Conservation (phyloP, 2,888 invertebrate species). For the Noctua comes region DNA sequence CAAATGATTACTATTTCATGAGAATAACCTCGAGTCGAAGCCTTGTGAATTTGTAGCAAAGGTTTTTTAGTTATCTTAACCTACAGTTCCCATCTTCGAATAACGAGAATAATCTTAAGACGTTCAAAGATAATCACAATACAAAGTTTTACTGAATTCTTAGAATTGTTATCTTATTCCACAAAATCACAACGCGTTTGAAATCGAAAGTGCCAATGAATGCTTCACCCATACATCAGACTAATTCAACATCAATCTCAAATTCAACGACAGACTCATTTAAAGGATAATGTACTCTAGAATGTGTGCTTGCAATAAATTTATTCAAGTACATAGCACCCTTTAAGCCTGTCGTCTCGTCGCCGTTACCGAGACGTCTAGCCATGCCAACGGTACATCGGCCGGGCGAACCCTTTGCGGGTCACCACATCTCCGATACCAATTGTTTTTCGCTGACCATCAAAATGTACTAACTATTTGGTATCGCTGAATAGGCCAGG, state of each 20-base stretch:
- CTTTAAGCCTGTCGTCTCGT: constrained; percentile 1
- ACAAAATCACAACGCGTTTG: background rate
- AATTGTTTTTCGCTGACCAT: constrained; percentile 36
- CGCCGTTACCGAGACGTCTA: constrained; percentile 26
- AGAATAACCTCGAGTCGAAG: constrained; percentile 2
- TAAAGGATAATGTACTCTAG: constrained; percentile 2
- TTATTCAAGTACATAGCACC: constrained; percentile 16
- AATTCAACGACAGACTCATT: constrained; percentile 18
- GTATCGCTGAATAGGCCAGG: background rate
- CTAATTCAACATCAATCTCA: constrained; percentile 33
- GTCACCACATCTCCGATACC: constrained; percentile 21
- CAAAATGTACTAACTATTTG: background rate
- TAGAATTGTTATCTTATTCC: background rate
- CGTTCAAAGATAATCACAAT: background rate
- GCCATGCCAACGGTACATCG: constrained; percentile 36
- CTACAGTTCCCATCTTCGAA: background rate
- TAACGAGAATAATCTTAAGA: background rate
- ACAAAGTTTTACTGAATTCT: background rate
- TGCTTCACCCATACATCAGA: constrained; percentile 2
- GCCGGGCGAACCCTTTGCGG: constrained; percentile 41
- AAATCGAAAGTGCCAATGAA: constrained; percentile 25
- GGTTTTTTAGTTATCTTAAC: background rate
- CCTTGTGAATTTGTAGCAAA: background rate
- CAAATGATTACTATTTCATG: constrained; percentile 23
- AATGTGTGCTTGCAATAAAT: constrained; percentile 36